Evolutionary conservation across 2,888 invertebrate genomes (phyloP).

Genomic region (Amaurobius ferox): DNA sequence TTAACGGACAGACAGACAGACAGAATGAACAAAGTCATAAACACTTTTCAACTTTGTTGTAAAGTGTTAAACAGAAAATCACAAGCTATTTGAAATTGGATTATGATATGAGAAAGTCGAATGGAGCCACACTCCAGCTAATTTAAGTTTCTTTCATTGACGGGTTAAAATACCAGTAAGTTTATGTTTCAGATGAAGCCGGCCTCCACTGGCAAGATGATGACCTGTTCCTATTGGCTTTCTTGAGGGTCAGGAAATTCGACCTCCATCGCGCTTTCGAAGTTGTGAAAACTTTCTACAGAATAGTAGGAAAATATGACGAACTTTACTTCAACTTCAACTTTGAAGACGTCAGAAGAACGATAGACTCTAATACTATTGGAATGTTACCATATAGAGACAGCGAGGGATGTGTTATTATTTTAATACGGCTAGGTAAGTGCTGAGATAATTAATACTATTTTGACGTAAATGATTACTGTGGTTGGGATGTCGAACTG

Average conservation of each 20-base stretch:
- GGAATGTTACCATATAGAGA: constrained; percentile 76
- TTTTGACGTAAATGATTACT: not conserved
- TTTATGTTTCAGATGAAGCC: constrained; percentile 72
- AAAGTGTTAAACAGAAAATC: too few relatives aligned
- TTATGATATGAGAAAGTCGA: too few relatives aligned
- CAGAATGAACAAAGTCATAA: too few relatives aligned
- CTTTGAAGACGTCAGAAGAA: constrained; percentile 75
- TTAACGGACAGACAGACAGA: too few relatives aligned
- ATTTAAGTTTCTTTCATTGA: too few relatives aligned
- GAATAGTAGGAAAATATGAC: constrained; percentile 75
- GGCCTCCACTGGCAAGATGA: constrained; percentile 79
- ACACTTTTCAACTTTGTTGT: too few relatives aligned
- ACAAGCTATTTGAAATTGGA: too few relatives aligned
- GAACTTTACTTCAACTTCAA: constrained; percentile 76
- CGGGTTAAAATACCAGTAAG: too few relatives aligned
- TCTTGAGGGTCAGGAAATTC: constrained; percentile 91
- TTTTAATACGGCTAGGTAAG: constrained; percentile 74
- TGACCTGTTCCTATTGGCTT: constrained; percentile 86
- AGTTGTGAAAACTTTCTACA: constrained; percentile 81
- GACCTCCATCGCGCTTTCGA: constrained; percentile 90
- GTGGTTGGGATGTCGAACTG: not conserved
- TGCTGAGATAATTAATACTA: too few relatives aligned
- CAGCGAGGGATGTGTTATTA: constrained; percentile 74
- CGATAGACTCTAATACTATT: constrained; percentile 75
- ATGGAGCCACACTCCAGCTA: too few relatives aligned